These are phyloP conservation scores for Cotesia vestalis DNA, from an alignment of 1,140 invertebrate species.

Conservation along the genomic window DNA sequence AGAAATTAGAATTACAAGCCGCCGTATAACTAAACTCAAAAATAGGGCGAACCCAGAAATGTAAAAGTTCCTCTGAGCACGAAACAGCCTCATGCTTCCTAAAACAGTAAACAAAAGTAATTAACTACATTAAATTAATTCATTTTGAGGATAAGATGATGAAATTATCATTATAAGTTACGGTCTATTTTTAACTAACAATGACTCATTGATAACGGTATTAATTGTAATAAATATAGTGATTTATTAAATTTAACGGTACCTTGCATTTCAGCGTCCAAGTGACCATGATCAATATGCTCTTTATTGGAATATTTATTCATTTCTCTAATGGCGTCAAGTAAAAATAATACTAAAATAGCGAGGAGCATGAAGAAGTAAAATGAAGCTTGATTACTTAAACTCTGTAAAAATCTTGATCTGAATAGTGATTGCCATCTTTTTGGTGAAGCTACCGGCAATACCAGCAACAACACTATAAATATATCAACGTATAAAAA, in stretches of 20 bases:
- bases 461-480: constrained; percentile 83
- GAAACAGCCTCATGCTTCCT: constrained; percentile 90
- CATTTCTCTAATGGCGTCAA: constrained; percentile 96
- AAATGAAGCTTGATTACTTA: constrained; percentile 84
- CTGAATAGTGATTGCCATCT: constrained; percentile 96
- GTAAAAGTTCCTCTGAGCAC: constrained; percentile 98
- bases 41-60: constrained; percentile 97
- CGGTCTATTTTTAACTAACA: too few relatives aligned
- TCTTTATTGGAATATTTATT: constrained; percentile 85
- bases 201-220: neutral
- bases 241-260: too few relatives aligned
- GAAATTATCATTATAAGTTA: too few relatives aligned
- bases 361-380: constrained; percentile 89
- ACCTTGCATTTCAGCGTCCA: constrained; percentile 92
- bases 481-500: constrained; percentile 92
- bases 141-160: constrained; percentile 11
- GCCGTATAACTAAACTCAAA: constrained; percentile 83
- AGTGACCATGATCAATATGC: constrained; percentile 70
- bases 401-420: constrained; percentile 84
- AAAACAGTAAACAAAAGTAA: constrained; percentile 31
- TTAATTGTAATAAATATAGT: neutral
- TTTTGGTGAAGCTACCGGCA: constrained; percentile 85
- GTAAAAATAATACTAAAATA: constrained; percentile 81
- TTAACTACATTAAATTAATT: too few relatives aligned
- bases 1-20: constrained; percentile 84